A percentile compares a stretch with the other conserved stretches of the same genome.
phyloP scores from a whole-genome alignment of 2,113 vertebrate genomes.

The Apodemus sylvaticus region DNA sequence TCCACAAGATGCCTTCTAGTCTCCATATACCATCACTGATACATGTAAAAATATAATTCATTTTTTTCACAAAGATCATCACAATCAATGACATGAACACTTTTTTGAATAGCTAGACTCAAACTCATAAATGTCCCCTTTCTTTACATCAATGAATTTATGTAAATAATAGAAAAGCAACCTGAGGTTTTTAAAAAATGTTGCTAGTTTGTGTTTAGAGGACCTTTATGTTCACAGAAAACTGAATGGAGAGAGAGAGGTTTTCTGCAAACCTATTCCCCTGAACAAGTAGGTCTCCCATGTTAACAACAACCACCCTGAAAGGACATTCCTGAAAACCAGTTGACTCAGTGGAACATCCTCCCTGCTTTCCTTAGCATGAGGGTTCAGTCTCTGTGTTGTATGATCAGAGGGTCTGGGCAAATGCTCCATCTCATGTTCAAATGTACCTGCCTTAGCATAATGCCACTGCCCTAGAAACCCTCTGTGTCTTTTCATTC shows the following conservation, averaged over 20 bases:
- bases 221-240: not conserved
- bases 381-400: not conserved
- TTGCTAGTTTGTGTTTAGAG: not conserved
- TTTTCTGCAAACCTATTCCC: not conserved
- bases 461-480: not conserved
- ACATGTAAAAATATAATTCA: not conserved
- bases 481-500: not conserved
- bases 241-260: not conserved
- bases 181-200: not conserved
- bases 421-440: not conserved
- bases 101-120: conserved; percentile 19
- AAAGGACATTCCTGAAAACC: not conserved
- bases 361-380: not conserved
- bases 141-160: conserved; percentile 34
- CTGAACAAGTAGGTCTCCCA: no score
- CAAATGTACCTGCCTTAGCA: not conserved
- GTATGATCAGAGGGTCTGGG: not conserved
- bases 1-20: not conserved
- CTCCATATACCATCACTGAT: no score
- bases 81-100: not conserved
- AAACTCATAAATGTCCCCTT: not conserved
- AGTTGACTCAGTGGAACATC: accelerated
- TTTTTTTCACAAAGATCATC: not conserved
- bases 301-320: no score
- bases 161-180: conserved; percentile 8